Conservation (phyloP, 2,888 invertebrate genomes). For the Galerucella pusilla region DNA sequence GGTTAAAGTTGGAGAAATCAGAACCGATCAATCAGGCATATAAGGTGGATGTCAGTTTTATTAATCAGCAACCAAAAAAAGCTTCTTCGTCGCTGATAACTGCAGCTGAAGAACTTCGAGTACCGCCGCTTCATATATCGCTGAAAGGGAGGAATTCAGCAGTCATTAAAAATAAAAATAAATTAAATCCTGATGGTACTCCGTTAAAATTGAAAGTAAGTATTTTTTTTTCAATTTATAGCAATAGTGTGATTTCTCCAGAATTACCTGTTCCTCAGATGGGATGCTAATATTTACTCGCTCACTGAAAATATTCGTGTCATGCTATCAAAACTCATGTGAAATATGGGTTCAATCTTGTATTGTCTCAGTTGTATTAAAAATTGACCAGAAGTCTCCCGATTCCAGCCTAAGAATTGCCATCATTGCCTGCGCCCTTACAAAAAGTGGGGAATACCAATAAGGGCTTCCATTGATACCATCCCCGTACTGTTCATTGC, state of each 20-base stretch:
- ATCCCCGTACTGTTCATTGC: no score
- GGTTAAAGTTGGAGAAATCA: constrained; percentile 82
- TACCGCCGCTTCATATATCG: constrained; percentile 90
- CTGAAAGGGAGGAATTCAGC: constrained; percentile 86
- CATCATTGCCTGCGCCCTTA: no score
- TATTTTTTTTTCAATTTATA: not conserved
- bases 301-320: no score
- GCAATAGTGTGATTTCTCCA: not conserved
- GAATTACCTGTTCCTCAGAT: no score
- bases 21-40: constrained; percentile 84
- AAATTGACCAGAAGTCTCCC: no score
- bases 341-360: no score
- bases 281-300: no score
- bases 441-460: no score
- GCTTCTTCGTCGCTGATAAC: constrained; percentile 54
- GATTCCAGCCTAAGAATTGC: no score
- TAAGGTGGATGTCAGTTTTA: constrained; percentile 73
- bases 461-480: no score
- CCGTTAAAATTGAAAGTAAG: constrained; percentile 54
- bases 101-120: constrained; percentile 77
- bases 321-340: no score
- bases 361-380: no score
- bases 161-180: constrained; percentile 80
- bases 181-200: constrained; percentile 58
- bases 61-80: constrained; percentile 69